Evolutionary conservation across 2,888 invertebrate genomes (phyloP).

Genomic region (Tanytarsus gracilentus): DNA sequence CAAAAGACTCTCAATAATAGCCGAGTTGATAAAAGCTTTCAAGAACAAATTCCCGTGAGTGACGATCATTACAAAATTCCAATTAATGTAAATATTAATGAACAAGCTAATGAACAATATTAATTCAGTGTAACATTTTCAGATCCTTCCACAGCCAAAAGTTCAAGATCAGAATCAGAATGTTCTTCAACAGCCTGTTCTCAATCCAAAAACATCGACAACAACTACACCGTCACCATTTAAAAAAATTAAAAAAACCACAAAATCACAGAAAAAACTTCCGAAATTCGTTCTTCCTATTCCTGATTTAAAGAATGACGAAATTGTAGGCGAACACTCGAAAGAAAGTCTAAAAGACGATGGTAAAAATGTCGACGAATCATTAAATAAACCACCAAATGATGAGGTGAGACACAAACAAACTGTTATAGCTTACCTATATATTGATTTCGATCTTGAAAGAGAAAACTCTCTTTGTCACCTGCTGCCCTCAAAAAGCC

Average conservation of each 20-base stretch:
- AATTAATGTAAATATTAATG: constrained; percentile 38
- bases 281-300: constrained; percentile 15
- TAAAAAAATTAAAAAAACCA: constrained; percentile 3
- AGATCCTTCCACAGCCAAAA: constrained; percentile 40
- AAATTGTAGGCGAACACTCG: background rate
- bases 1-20: background rate
- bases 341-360: background rate
- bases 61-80: constrained; percentile 41
- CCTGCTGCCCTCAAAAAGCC: no score
- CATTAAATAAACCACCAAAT: constrained; percentile 22
- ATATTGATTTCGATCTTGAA: no score
- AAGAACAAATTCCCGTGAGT: constrained; percentile 42
- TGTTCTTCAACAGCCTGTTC: constrained; percentile 23
- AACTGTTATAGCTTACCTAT: no score
- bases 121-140: constrained; percentile 46
- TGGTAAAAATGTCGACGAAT: background rate
- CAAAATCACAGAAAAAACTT: background rate
- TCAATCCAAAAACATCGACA: constrained; percentile 2
- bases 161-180: constrained; percentile 30
- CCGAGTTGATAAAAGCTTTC: constrained; percentile 37
- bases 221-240: constrained; percentile 11
- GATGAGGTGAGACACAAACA: no score
- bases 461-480: no score
- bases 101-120: constrained; percentile 32
- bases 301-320: constrained; percentile 10